These are phyloP conservation scores for Rhinella marina DNA, from an alignment of 2,797 vertebrate species.

Conservation along the genomic window DNA sequence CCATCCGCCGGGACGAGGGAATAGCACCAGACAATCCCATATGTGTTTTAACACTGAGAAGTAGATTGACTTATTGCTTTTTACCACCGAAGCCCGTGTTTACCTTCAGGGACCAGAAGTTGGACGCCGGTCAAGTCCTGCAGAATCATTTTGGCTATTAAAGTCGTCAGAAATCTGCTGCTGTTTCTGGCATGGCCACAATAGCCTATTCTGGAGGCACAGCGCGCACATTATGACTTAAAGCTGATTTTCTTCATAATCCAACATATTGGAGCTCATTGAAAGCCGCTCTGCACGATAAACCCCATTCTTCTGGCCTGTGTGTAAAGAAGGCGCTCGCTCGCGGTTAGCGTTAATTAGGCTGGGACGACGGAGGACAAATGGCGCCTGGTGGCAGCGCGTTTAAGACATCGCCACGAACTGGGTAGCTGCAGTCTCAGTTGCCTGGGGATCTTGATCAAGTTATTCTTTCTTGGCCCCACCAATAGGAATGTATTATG, in stretches of 20 bases:
- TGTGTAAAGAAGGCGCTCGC: neutral
- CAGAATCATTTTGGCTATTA: constrained; percentile 59
- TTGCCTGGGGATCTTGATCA: neutral
- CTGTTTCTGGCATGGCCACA: constrained; percentile 58
- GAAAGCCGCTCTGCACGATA: constrained; percentile 7
- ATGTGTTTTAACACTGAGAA: constrained; percentile 50
- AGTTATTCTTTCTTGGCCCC: neutral
- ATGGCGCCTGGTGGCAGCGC: neutral
- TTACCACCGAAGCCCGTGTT: constrained; percentile 46
- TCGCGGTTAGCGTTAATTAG: neutral
- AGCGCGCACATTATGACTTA: constrained; percentile 55
- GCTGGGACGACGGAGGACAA: neutral
- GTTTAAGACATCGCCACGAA: neutral
- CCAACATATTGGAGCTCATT: constrained; percentile 46
- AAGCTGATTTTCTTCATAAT: constrained; percentile 59
- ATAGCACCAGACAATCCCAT: constrained; percentile 41
- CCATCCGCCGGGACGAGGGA: neutral
- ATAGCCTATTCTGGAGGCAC: constrained; percentile 54
- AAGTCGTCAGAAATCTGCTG: constrained; percentile 60
- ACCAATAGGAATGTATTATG: neutral
- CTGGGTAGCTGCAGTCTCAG: neutral
- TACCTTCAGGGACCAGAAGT: constrained; percentile 51
- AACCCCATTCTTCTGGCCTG: constrained; percentile 21
- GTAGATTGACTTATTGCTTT: constrained; percentile 53
- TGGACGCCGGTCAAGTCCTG: constrained; percentile 55